phyloP scores from a whole-genome alignment of 1,140 invertebrate genomes.

The Gryon sp. region DNA sequence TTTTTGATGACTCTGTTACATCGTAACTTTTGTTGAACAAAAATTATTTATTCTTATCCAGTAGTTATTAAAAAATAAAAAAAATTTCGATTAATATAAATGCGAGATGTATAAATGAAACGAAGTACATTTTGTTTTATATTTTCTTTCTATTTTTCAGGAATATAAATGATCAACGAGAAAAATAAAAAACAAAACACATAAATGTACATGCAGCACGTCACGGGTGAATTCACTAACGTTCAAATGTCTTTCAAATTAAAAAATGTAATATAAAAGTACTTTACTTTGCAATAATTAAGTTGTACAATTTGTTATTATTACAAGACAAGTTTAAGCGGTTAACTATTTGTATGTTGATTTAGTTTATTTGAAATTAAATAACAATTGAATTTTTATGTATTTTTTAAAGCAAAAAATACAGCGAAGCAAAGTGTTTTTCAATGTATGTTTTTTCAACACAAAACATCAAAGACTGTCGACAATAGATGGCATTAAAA shows the following conservation, averaged over 20 bases:
- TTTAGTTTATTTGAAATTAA: too few relatives aligned
- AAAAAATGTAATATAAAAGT: not conserved
- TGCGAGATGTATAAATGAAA: not conserved
- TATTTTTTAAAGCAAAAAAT: too few relatives aligned
- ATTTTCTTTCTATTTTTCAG: conserved; percentile 21
- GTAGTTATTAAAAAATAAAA: not conserved
- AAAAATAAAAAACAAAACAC: conserved; percentile 19
- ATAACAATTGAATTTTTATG: too few relatives aligned
- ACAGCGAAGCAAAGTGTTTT: too few relatives aligned
- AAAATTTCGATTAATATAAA: conserved; percentile 13
- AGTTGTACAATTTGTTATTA: not conserved
- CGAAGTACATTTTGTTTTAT: conserved; percentile 3
- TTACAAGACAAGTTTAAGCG: too few relatives aligned
- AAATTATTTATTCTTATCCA: too few relatives aligned
- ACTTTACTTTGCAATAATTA: conserved; percentile 9
- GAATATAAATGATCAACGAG: conserved; percentile 25
- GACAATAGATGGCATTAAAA: too few relatives aligned
- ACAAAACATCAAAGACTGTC: too few relatives aligned
- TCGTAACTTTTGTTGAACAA: too few relatives aligned
- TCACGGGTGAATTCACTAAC: conserved; percentile 5
- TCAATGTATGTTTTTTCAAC: too few relatives aligned
- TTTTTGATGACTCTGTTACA: too few relatives aligned
- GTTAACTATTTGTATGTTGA: too few relatives aligned
- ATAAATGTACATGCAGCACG: conserved; percentile 13
- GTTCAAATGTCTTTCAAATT: conserved; percentile 6